A percentile compares a stretch with the other conserved stretches of the same genome.
Conservation (phyloP, 2,113 vertebrate genomes). For the Myrmophylax atrothorax region DNA sequence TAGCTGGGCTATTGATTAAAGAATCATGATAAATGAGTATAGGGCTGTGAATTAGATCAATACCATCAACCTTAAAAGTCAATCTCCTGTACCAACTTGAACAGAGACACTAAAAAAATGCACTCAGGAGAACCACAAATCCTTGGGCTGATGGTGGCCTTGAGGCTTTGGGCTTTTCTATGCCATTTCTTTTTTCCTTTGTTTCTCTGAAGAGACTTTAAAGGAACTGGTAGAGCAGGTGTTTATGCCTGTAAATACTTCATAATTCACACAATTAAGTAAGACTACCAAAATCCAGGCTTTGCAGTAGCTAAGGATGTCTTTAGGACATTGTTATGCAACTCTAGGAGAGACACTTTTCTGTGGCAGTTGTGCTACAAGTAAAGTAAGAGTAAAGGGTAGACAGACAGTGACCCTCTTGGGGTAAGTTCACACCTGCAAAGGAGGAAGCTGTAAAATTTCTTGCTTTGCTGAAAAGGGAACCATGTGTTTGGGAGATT, state of each 20-base stretch:
- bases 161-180: slow-evolving; percentile 21
- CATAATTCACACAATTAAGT: not conserved
- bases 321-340: not conserved
- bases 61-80: slow-evolving; percentile 61
- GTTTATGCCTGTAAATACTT: not conserved
- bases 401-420: not conserved
- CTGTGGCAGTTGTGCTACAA: not conserved
- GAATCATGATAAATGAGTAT: slow-evolving; percentile 65
- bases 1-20: slow-evolving; percentile 67
- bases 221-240: not conserved
- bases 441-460: not conserved
- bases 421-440: not conserved
- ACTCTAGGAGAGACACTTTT: not conserved
- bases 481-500: not conserved
- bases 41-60: slow-evolving; percentile 62
- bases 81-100: slow-evolving; percentile 58
- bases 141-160: slow-evolving; percentile 34
- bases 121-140: slow-evolving; percentile 54
- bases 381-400: not conserved
- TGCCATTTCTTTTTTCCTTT: not conserved
- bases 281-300: not conserved
- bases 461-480: not conserved
- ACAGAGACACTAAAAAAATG: slow-evolving; percentile 50
- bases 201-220: not conserved
- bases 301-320: not conserved